Conservation (phyloP, 2,797 vertebrate species). For the Neoniphon sammara region DNA sequence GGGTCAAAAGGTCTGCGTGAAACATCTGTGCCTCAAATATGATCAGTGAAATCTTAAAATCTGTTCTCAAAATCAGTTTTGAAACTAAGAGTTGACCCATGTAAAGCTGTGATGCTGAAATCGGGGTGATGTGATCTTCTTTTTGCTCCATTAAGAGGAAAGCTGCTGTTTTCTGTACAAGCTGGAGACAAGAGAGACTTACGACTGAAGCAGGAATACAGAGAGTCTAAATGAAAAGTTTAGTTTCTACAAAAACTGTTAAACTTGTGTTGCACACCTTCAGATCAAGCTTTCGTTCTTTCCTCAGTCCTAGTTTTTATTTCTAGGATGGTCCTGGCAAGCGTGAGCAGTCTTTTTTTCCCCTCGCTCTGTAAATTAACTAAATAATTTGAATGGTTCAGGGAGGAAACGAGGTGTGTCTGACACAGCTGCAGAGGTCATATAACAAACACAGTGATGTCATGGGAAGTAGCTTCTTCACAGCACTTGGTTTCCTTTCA, state of each 20-base stretch:
- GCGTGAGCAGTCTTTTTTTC: constrained; percentile 10
- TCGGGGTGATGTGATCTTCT: too few relatives aligned
- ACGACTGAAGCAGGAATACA: background rate
- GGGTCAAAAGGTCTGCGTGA: too few relatives aligned
- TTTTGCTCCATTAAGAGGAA: background rate
- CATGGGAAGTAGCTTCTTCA: constrained; percentile 77
- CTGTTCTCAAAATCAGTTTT: too few relatives aligned
- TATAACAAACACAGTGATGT: constrained; percentile 77
- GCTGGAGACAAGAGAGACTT: too few relatives aligned
- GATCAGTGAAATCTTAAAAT: too few relatives aligned
- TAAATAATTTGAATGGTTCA: constrained; percentile 37
- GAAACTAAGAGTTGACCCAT: too few relatives aligned
- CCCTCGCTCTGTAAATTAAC: constrained; percentile 34
- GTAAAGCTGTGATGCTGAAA: too few relatives aligned
- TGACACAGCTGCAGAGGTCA: constrained; percentile 73
- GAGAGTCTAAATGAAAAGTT: background rate
- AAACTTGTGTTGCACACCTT: background rate
- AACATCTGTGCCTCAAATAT: too few relatives aligned
- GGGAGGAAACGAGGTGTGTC: constrained; percentile 80
- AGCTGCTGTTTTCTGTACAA: background rate
- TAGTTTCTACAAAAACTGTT: background rate
- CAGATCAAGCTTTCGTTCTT: background rate
- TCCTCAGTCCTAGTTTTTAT: constrained; percentile 5
- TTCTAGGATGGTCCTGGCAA: constrained; percentile 54
- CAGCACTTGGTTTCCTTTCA: constrained; percentile 69